A percentile compares a stretch with the other conserved stretches of the same genome.
Evolutionary conservation across 1,140 invertebrate species (phyloP).

Genomic region (Polypedilum pembai): DNA sequence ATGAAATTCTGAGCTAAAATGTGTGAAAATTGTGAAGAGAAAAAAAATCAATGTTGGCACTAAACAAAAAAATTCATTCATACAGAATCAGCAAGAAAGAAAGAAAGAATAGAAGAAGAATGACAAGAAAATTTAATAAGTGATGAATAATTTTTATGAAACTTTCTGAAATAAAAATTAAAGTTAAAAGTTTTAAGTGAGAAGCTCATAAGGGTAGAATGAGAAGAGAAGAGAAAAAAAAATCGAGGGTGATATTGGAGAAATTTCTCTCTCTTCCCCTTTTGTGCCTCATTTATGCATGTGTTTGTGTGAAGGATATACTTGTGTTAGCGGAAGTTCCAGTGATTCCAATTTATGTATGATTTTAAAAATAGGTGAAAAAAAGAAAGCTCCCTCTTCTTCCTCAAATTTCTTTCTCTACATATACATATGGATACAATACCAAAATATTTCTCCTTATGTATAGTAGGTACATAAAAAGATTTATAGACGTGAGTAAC

Average conservation of each 20-base stretch:
- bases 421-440: background rate
- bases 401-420: background rate
- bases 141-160: background rate
- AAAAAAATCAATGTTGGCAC: background rate
- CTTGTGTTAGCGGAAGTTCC: slow-evolving; percentile 10
- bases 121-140: no score
- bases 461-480: background rate
- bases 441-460: background rate
- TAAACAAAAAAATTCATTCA: slow-evolving; percentile 6
- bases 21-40: background rate
- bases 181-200: background rate
- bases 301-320: background rate
- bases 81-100: background rate
- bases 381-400: background rate
- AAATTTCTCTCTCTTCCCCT: slow-evolving; percentile 1
- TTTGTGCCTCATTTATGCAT: background rate
- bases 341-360: slow-evolving; percentile 7
- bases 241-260: background rate
- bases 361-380: slow-evolving; percentile 7
- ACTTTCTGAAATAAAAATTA: background rate
- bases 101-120: no score
- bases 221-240: background rate
- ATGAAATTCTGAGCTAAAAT: background rate
- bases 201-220: no score
- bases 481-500: slow-evolving; percentile 6